Base-by-base conservation (phyloP, 2,888 invertebrate species). In the Eupithecia inturbata region DNA sequence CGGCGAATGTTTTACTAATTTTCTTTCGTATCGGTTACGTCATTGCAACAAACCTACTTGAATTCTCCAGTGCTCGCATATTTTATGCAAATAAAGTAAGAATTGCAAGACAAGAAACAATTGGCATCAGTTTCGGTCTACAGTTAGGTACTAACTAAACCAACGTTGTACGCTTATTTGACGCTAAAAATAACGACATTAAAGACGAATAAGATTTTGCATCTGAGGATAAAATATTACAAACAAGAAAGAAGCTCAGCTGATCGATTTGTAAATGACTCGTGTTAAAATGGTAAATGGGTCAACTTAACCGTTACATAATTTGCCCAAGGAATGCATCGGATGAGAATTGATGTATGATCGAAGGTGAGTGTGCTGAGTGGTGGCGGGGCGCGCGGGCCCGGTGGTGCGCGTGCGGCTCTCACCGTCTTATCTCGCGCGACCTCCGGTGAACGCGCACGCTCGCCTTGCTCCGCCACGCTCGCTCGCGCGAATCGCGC, bases 351-450 rank as follows among this genome's bases (percentile, higher is more conserved):
- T 89, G 88, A 91, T 91, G 88, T 89, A 88, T 87, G 84, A 89
- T 90, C 88, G 86, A 86, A 85, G 89, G 91, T 90, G 91, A 88
- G 77, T 78, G 80, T 89, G 88, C 87, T 85, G 85, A 83, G 84
- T 77, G 75, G 83, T 77, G 78, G 86, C 83, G 84, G 84, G 83
- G 84, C 86, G 89, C 89, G 84, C 87, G 84, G 88, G 89, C 87
- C 91, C 85, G 88, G 82, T 78, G 81, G 77, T 89, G 92, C 92
- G 93, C 92, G 85, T 89, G 89, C 92, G 93, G 89, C 93, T 94
- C 93, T 94, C 94, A 91, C 94, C 92, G 89, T 88, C 93, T 94
- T 94, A 94, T 94, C 94, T 94, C 91, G 88, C 92, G 94, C 94
- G 94, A 93, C 94, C 94, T 93, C 94, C 93, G 93, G 88, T 88